Conservation (phyloP, 1,140 invertebrate species). For the Aphelinus certus region DNA sequence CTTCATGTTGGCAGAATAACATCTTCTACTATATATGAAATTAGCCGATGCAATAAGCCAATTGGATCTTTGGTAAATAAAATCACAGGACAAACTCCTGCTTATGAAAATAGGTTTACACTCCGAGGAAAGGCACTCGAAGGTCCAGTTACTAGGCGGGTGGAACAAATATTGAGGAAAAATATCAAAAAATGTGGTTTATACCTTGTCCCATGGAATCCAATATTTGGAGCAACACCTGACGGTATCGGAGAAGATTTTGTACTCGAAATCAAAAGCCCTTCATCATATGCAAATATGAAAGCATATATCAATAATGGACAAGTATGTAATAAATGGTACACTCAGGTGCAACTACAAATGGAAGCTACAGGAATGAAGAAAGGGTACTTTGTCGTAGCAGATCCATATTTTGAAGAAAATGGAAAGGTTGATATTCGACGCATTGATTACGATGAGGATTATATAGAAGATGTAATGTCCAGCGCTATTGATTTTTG, state of each 20-base stretch:
- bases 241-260: slow-evolving; percentile 49
- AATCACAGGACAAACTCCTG: slow-evolving; percentile 47
- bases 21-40: slow-evolving; percentile 58
- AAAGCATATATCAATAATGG: slow-evolving; percentile 43
- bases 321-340: slow-evolving; percentile 43
- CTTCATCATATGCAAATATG: slow-evolving; percentile 37
- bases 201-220: slow-evolving; percentile 37
- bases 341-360: slow-evolving; percentile 51
- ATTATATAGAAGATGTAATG: too few species aligned
- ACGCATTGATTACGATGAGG: too few species aligned
- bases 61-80: slow-evolving; percentile 51
- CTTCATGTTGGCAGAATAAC: slow-evolving; percentile 51
- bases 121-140: slow-evolving; percentile 53
- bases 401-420: slow-evolving; percentile 42
- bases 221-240: slow-evolving; percentile 53
- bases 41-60: slow-evolving; percentile 48
- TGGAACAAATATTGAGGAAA: slow-evolving; percentile 30
- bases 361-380: slow-evolving; percentile 46
- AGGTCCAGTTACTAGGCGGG: slow-evolving; percentile 44
- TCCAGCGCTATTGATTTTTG: too few species aligned
- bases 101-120: slow-evolving; percentile 48
- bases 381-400: slow-evolving; percentile 46
- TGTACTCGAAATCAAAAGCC: slow-evolving; percentile 55
- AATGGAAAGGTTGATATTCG: slow-evolving; percentile 22
- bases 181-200: slow-evolving; percentile 41